Percentiles rank a stretch among this genome's conserved stretches.
Conservation (phyloP, 2,113 vertebrate genomes). For the Corydoras maculifer region DNA sequence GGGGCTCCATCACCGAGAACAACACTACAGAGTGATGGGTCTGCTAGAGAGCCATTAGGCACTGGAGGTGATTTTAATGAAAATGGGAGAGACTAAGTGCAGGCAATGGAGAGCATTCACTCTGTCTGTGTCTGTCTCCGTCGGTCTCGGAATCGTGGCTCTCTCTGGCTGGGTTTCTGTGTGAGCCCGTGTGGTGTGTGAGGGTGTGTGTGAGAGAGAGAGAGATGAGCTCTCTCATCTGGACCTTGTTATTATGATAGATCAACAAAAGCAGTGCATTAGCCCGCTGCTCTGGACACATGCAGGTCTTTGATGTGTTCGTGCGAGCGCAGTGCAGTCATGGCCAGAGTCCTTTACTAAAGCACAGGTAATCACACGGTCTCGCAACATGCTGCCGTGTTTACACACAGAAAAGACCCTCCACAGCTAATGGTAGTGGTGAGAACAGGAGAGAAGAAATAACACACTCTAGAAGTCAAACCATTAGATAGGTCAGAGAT, state of each 20-base stretch:
- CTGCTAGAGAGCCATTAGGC: slow-evolving; percentile 55
- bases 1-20: slow-evolving; percentile 45
- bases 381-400: slow-evolving; percentile 49
- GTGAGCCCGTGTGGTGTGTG: not conserved
- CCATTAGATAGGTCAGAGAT: slow-evolving; percentile 15
- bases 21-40: slow-evolving; percentile 43
- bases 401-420: slow-evolving; percentile 60
- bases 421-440: slow-evolving; percentile 41
- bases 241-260: slow-evolving; percentile 67
- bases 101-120: slow-evolving; percentile 57
- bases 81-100: slow-evolving; percentile 65
- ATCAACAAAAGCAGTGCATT: slow-evolving; percentile 69
- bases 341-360: slow-evolving; percentile 60
- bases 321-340: slow-evolving; percentile 57
- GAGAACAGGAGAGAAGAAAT: slow-evolving; percentile 36
- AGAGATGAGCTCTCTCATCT: slow-evolving; percentile 58
- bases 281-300: slow-evolving; percentile 58
- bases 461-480: slow-evolving; percentile 41
- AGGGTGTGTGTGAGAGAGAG: slow-evolving; percentile 8
- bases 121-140: slow-evolving; percentile 52
- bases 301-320: slow-evolving; percentile 66
- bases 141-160: too few species aligned
- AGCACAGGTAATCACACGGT: slow-evolving; percentile 64
- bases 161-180: slow-evolving; percentile 48
- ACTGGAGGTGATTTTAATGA: slow-evolving; percentile 67